Percentiles rank a stretch among this genome's conserved stretches.
phyloP scores from a whole-genome alignment of 2,113 vertebrate genomes.

The Ginglymostoma cirratum region DNA sequence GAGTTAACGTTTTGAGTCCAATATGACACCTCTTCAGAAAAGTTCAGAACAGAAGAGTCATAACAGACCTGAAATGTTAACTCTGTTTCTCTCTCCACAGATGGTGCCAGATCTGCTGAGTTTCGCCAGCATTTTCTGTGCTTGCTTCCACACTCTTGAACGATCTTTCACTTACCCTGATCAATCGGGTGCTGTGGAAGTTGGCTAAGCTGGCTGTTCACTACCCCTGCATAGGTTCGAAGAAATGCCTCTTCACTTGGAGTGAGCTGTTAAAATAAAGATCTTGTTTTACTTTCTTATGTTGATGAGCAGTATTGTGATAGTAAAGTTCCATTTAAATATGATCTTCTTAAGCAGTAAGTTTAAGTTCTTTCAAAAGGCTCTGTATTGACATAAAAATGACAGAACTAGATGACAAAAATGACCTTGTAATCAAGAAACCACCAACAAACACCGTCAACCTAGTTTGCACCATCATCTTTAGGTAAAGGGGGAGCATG shows the following conservation, averaged over 20 bases:
- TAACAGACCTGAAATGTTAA: too few relatives aligned
- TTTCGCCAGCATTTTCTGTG: too few relatives aligned
- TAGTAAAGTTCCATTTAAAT: neutral
- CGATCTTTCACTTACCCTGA: constrained; percentile 71
- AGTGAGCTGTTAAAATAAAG: constrained; percentile 66
- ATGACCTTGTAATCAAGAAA: neutral
- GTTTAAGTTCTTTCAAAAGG: neutral
- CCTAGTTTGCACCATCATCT: neutral
- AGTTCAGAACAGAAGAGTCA: too few relatives aligned
- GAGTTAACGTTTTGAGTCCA: too few relatives aligned
- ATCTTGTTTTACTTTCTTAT: neutral
- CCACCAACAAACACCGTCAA: neutral
- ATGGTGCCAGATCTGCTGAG: too few relatives aligned
- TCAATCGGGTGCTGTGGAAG: constrained; percentile 95
- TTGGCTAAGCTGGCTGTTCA: constrained; percentile 95
- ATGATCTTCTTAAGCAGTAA: neutral
- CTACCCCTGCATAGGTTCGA: constrained; percentile 85
- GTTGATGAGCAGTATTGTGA: neutral
- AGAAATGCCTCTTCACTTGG: constrained; percentile 93
- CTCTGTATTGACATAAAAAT: neutral
- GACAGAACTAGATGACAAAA: neutral
- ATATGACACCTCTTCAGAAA: too few relatives aligned
- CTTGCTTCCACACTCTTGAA: too few relatives aligned
- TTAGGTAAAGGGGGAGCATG: neutral
- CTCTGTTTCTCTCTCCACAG: too few relatives aligned